Conservation (phyloP, 2,797 vertebrate genomes). For the Neosalanx taihuensis region DNA sequence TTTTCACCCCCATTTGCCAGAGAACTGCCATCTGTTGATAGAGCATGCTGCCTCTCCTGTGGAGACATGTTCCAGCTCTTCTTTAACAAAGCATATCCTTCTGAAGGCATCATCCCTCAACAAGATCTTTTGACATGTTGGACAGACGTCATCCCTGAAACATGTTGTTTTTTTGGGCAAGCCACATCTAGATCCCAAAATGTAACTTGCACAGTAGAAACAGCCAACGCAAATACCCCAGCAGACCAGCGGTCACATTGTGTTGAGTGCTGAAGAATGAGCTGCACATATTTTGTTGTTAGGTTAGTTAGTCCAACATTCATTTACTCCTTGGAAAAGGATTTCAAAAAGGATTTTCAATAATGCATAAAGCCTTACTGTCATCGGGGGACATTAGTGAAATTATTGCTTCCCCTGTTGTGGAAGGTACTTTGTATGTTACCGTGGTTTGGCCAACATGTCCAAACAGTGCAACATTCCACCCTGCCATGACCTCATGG, state of each 20-base stretch:
- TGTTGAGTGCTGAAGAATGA: slow-evolving; percentile 31
- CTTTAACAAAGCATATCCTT: slow-evolving; percentile 58
- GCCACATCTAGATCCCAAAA: slow-evolving; percentile 29
- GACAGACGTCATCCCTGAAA: slow-evolving; percentile 54
- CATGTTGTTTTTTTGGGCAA: slow-evolving; percentile 20
- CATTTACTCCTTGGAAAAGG: too few relatives aligned
- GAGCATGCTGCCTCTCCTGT: slow-evolving; percentile 60
- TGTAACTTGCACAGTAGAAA: slow-evolving; percentile 24
- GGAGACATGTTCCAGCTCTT: slow-evolving; percentile 58
- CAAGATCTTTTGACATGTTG: slow-evolving; percentile 45
- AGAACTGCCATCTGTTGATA: slow-evolving; percentile 67
- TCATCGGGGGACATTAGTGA: too few relatives aligned
- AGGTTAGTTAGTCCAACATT: neutral
- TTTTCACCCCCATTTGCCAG: slow-evolving; percentile 43
- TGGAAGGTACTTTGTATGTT: slow-evolving; percentile 19
- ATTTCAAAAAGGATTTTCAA: neutral
- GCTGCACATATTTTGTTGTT: slow-evolving; percentile 13
- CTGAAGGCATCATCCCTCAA: slow-evolving; percentile 43
- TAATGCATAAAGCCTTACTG: too few relatives aligned
- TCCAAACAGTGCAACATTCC: slow-evolving; percentile 57
- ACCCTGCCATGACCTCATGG: slow-evolving; percentile 16
- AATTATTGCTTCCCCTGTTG: neutral
- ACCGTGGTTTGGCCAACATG: slow-evolving; percentile 34
- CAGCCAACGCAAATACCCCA: slow-evolving; percentile 10
- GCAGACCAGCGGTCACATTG: slow-evolving; percentile 23